Evolutionary conservation across 2,113 vertebrate genomes (phyloP).

Genomic region (Macrotus californicus): DNA sequence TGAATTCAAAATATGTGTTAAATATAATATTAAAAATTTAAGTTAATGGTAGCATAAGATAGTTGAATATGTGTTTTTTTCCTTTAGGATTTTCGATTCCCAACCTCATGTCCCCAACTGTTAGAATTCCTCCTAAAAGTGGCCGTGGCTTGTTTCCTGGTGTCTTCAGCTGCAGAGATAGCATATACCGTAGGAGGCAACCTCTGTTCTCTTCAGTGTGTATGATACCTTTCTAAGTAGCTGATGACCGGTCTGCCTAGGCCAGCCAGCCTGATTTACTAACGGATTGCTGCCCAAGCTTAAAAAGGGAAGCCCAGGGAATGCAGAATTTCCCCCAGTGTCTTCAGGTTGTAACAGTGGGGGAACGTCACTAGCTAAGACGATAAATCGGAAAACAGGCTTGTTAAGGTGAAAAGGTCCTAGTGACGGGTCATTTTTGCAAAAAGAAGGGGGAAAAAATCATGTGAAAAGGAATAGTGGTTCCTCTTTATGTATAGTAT

Average conservation of each 20-base stretch:
- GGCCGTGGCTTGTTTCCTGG: not conserved
- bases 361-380: constrained; percentile 37
- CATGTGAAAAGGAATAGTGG: constrained; percentile 84
- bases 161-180: constrained; percentile 49
- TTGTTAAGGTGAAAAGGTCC: constrained; percentile 41
- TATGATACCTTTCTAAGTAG: not conserved
- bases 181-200: not conserved
- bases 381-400: constrained; percentile 29
- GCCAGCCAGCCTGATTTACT: not conserved
- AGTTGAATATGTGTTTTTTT: accelerated
- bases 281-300: not conserved
- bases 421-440: constrained; percentile 47
- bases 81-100: not conserved
- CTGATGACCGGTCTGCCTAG: not conserved
- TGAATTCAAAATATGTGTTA: constrained; percentile 42
- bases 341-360: not conserved
- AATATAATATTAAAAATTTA: constrained; percentile 40
- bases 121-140: constrained; percentile 9
- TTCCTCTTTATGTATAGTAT: constrained; percentile 84
- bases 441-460: constrained; percentile 70
- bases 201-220: not conserved
- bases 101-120: not conserved
- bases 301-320: not conserved
- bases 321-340: not conserved
- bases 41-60: constrained; percentile 28